These are phyloP conservation scores for Fregata magnificens DNA, from an alignment of 2,113 vertebrate genomes.

Conservation along the genomic window DNA sequence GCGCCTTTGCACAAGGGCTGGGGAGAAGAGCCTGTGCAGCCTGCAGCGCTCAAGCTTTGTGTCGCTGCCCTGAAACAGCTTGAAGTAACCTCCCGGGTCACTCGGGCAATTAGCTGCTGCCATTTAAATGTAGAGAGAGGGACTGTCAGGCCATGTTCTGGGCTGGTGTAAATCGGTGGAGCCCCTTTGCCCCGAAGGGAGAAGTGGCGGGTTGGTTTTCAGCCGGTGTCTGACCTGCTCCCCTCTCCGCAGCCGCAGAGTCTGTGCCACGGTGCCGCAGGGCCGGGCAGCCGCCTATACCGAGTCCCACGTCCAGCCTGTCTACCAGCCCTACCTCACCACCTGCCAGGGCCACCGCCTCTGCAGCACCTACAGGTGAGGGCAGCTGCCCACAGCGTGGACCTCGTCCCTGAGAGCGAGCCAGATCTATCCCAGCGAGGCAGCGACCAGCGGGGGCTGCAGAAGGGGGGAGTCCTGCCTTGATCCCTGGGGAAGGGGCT, in stretches of 20 bases:
- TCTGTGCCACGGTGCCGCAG: constrained; percentile 63
- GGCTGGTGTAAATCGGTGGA: background rate
- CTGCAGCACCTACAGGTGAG: constrained; percentile 94
- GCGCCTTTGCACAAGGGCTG: background rate
- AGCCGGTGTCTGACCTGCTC: background rate
- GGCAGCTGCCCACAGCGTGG: background rate
- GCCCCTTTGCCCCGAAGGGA: background rate
- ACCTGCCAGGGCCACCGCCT: constrained; percentile 82
- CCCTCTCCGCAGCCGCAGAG: constrained; percentile 76
- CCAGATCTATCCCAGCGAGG: fast-evolving
- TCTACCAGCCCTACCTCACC: constrained; percentile 92
- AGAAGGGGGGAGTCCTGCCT: background rate
- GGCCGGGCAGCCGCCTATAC: background rate
- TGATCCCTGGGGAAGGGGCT: fast-evolving
- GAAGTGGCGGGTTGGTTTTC: background rate
- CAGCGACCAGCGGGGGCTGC: fast-evolving
- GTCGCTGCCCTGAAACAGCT: background rate
- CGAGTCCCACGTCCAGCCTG: constrained; percentile 82
- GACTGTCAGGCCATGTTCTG: background rate
- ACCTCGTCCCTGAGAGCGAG: background rate
- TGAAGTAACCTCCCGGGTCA: background rate
- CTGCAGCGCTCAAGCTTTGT: background rate
- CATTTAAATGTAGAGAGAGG: background rate
- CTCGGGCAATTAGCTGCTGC: background rate
- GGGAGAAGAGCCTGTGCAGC: background rate